phyloP scores from a whole-genome alignment of 2,113 vertebrate genomes.

The Agapornis roseicollis region DNA sequence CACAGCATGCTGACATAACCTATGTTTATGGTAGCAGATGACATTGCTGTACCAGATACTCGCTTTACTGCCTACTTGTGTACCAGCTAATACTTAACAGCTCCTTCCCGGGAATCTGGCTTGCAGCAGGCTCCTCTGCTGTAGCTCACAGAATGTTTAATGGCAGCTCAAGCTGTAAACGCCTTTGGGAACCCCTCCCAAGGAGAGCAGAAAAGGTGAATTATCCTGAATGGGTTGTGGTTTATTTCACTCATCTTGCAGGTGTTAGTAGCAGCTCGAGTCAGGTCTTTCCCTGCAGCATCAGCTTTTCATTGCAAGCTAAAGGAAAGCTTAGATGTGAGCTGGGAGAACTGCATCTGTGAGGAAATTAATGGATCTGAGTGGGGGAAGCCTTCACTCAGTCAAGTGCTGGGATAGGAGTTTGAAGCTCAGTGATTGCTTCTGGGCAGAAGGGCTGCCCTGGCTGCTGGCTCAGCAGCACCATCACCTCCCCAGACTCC shows the following conservation, averaged over 20 bases:
- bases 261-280: background rate
- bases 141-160: background rate
- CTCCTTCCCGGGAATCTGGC: background rate
- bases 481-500: accelerated
- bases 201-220: background rate
- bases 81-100: background rate
- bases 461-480: background rate
- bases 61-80: background rate
- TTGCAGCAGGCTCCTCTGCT: slow-evolving; percentile 21
- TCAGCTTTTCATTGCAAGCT: background rate
- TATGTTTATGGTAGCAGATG: background rate
- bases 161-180: background rate
- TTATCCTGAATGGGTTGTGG: background rate
- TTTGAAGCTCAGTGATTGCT: background rate
- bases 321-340: background rate
- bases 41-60: background rate
- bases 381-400: background rate
- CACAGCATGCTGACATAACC: background rate
- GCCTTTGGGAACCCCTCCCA: background rate
- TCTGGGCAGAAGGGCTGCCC: background rate
- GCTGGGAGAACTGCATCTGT: background rate
- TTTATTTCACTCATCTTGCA: background rate
- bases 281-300: accelerated
- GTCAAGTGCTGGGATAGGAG: background rate
- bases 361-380: background rate